Base-by-base conservation (phyloP, 2,888 invertebrate genomes). In the Heteropelma amictum region DNA sequence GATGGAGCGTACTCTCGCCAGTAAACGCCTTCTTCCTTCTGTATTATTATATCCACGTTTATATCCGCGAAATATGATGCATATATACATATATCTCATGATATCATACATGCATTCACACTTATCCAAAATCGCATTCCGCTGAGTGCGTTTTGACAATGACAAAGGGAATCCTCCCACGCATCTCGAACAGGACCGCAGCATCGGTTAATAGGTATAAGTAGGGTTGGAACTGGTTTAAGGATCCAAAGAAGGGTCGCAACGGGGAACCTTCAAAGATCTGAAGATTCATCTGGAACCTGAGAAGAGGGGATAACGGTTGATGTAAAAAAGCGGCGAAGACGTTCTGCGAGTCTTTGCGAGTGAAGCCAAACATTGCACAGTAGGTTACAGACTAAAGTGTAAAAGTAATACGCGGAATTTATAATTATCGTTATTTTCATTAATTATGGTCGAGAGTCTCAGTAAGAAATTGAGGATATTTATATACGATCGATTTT, bases 151-250 rank as follows among this genome's bases (percentile, higher is more conserved):
- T 77, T 76, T 26, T 45, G 42, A 73, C 70, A 58, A 73, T 71
- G 76, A 77, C 58, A 63, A 81, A 81, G 80, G 78, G 77, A 85
- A 82, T 73, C 81, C 81, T 80, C 82, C 82, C 85, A 87, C 86
- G 85, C 86, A 86, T 84, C 81, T 83, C 65, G 83, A 86, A 82
- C 85, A 86, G 86, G 87, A 83, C 81, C 79, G 78, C 84, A 87
- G 84, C 83, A 83, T 77, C 79, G 56, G 81, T 77, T 51, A 78
- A 82, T 81, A 82, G 83, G 82, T 84, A 80, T 71, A 78, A 79
- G 77, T 76, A 79, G 82, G 81, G 78, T 69, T 76, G 56, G 40
- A 26, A 21, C 33, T 45, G 33, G 63, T 26, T 14, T 30, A 49
- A 54, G 60, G 40, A 60, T 26, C 26, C 23, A 38, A 14, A 53